Base-by-base conservation (phyloP, 2,113 vertebrate genomes). In the Oriolus oriolus region DNA sequence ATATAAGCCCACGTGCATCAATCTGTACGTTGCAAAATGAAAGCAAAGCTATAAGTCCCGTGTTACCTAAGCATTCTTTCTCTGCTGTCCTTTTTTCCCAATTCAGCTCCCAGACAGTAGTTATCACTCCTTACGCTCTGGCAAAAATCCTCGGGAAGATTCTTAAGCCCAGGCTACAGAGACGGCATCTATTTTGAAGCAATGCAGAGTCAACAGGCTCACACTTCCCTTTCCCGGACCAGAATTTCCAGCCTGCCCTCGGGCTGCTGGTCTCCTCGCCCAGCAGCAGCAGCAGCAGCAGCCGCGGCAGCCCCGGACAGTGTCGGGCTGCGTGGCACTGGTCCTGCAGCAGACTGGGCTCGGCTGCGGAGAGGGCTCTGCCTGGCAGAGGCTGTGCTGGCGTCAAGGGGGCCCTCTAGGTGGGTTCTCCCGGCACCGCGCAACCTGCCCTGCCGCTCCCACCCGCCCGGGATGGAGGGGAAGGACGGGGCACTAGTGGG, bases 371-470 rank as follows among this genome's bases (percentile, higher is more conserved):
- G 95, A 86, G 91, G 83, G 96, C 89, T 90, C 97, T 96, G 96
- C 97, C 97, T 95, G 97, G 96, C 95, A 93, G 93, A 94, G 91
- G 81, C 95, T 95, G 94, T 86, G 93, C 96, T 95, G 95, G 97
- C 98, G 97, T 98, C 98, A 98, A 97, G 98, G 98, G 98, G 98
- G 94, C 96, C 98, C 98, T 98, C 97, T 97, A 98, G 98, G 98
- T 98, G 98, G 98, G 98, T 97, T 98, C 98, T 89, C 95, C 96
- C 20, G 96, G 77, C 95, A 92, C 95, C 96, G 97, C 95, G 75
- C 87, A 65, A 60, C 61, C 75, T 61, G 75, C 65, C 61, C 50
- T 37, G 93, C 95, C 65, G n/a, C 75, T 96, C 73, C 95, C 76
- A 11, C 69, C 49, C 49, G 27, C 35, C 49, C 35, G 27, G 61